Percentiles rank a stretch among this genome's conserved stretches.
These are phyloP conservation scores for Prunella fulvescens DNA, from an alignment of 2,113 vertebrate species.

Conservation along the genomic window DNA sequence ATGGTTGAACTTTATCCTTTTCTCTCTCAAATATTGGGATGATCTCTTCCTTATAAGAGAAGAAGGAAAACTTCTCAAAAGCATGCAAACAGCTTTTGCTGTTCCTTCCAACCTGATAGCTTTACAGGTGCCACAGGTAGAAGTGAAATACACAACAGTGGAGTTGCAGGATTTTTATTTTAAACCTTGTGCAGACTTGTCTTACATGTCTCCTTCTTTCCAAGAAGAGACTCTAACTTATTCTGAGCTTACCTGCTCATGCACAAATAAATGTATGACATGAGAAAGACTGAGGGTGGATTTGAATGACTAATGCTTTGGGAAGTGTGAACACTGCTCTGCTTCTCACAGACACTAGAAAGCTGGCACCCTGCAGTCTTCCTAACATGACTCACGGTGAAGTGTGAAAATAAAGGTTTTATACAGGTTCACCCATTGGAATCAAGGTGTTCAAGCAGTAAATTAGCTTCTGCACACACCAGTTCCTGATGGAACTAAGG, in stretches of 20 bases:
- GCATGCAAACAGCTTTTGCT: not conserved
- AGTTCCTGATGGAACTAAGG: not conserved
- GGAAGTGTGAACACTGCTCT: not conserved
- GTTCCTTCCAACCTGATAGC: not conserved
- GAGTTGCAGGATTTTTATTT: not conserved
- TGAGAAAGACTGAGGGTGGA: slow-evolving; percentile 5
- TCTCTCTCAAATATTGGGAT: not conserved
- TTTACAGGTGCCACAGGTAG: not conserved
- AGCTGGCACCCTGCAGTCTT: not conserved
- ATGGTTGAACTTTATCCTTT: not conserved
- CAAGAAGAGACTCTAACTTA: not conserved
- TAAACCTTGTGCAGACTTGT: not conserved
- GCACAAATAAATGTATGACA: not conserved
- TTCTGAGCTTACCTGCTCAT: slow-evolving; percentile 21
- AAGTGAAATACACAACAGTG: not conserved
- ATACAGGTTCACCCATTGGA: not conserved
- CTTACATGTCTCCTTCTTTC: not conserved
- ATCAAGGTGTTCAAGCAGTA: not conserved
- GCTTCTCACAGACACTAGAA: not conserved
- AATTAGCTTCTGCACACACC: not conserved
- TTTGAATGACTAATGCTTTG: not conserved
- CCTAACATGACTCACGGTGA: not conserved
- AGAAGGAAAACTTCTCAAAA: not conserved
- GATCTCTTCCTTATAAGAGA: not conserved
- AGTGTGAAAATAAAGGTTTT: not conserved